Evolutionary conservation across 2,797 vertebrate genomes (phyloP).

Genomic region (Sardinella longiceps): DNA sequence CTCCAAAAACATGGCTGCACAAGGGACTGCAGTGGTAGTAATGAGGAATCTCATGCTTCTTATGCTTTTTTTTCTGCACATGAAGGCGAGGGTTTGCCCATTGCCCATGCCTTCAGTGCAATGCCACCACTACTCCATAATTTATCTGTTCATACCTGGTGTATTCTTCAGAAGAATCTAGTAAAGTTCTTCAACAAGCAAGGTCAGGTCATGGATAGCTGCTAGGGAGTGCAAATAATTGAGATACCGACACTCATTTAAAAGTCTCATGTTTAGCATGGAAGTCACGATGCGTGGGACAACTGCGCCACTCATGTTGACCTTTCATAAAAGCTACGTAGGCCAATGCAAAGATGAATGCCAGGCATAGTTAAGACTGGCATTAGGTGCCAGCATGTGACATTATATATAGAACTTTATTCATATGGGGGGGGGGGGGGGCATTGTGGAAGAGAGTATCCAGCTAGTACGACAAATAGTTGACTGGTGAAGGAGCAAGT

Average conservation of each 20-base stretch:
- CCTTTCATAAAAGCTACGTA: constrained; percentile 4
- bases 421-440: no score
- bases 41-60: not conserved
- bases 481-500: not conserved
- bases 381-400: constrained; percentile 7
- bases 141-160: not conserved
- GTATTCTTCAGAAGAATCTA: not conserved
- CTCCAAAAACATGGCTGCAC: not conserved
- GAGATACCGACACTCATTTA: not conserved
- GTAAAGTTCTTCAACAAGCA: no score
- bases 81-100: no score
- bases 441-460: not conserved
- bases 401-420: not conserved
- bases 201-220: not conserved
- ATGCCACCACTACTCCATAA: not conserved
- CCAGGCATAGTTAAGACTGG: not conserved
- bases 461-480: not conserved
- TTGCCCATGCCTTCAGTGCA: not conserved
- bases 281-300: not conserved
- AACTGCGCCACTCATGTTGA: not conserved
- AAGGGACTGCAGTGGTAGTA: not conserved
- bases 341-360: constrained; percentile 3
- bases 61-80: not conserved
- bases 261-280: not conserved
- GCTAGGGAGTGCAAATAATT: not conserved